Percentiles rank a stretch among this genome's conserved stretches.
Evolutionary conservation across 2,888 invertebrate species (phyloP).

Genomic region (Drosophila demipolita): DNA sequence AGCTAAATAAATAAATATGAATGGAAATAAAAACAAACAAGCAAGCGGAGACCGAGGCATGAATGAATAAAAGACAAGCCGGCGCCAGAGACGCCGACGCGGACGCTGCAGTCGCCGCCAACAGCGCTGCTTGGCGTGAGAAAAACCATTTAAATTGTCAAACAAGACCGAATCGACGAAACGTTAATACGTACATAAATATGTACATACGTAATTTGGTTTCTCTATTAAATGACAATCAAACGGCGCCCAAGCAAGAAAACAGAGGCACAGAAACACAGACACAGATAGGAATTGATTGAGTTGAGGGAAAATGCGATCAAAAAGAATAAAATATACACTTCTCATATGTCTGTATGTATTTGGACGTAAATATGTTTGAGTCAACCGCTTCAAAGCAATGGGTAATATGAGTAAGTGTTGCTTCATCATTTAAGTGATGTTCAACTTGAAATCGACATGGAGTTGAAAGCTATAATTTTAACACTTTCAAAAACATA

Average conservation of each 20-base stretch:
- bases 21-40: conserved; percentile 58
- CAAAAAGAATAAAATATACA: conserved; percentile 23
- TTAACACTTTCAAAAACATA: neutral
- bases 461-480: neutral
- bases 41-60: conserved; percentile 56
- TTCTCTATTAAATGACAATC: conserved; percentile 65
- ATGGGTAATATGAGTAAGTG: neutral
- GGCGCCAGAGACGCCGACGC: conserved; percentile 57
- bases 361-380: neutral
- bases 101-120: conserved; percentile 10
- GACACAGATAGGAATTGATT: conserved; percentile 17
- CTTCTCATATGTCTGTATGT: neutral
- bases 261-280: conserved; percentile 1
- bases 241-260: conserved; percentile 34
- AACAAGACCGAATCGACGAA: conserved; percentile 42
- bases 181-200: conserved; percentile 36
- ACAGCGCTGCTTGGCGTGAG: conserved; percentile 74
- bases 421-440: neutral
- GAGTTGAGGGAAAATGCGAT: conserved; percentile 22
- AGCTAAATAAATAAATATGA: conserved; percentile 75
- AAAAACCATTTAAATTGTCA: conserved; percentile 76
- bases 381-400: neutral
- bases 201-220: conserved; percentile 61
- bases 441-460: neutral
- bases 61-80: conserved; percentile 74